A percentile compares a stretch with the other conserved stretches of the same genome.
These are phyloP conservation scores for Lepus oiostolus DNA, from an alignment of 2,797 vertebrate species.

Conservation along the genomic window DNA sequence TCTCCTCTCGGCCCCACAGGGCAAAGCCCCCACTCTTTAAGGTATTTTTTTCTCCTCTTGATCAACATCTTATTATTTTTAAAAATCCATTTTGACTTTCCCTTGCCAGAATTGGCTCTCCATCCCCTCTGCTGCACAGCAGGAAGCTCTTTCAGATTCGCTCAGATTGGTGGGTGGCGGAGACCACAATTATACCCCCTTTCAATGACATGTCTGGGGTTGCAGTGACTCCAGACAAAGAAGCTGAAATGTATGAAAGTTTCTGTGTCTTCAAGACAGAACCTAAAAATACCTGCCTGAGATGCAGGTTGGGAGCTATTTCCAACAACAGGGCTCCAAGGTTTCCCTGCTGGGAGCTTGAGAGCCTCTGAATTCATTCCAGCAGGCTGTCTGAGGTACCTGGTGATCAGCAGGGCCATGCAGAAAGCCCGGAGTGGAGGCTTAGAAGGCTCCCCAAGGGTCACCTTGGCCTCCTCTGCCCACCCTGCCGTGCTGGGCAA, in stretches of 20 bases:
- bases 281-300: constrained; percentile 90
- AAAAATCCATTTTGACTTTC: constrained; percentile 84
- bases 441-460: constrained; percentile 46
- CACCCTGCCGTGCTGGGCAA: not conserved
- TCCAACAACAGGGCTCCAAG: constrained; percentile 79
- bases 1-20: constrained; percentile 66
- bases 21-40: constrained; percentile 59
- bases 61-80: constrained; percentile 81
- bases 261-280: constrained; percentile 86
- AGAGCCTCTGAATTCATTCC: constrained; percentile 79
- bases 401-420: constrained; percentile 57
- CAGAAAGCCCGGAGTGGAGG: not conserved
- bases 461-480: not conserved
- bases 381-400: constrained; percentile 64
- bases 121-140: constrained; percentile 85
- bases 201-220: constrained; percentile 87
- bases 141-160: constrained; percentile 84
- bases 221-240: constrained; percentile 88
- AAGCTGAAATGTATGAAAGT: constrained; percentile 82
- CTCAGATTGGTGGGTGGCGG: constrained; percentile 88
- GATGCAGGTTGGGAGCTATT: constrained; percentile 85
- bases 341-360: constrained; percentile 85
- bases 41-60: constrained; percentile 32
- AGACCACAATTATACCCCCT: constrained; percentile 89
- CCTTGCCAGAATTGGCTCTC: constrained; percentile 84